Base-by-base conservation (phyloP, 1,140 invertebrate species). In the Calliopsis andreniformis region DNA sequence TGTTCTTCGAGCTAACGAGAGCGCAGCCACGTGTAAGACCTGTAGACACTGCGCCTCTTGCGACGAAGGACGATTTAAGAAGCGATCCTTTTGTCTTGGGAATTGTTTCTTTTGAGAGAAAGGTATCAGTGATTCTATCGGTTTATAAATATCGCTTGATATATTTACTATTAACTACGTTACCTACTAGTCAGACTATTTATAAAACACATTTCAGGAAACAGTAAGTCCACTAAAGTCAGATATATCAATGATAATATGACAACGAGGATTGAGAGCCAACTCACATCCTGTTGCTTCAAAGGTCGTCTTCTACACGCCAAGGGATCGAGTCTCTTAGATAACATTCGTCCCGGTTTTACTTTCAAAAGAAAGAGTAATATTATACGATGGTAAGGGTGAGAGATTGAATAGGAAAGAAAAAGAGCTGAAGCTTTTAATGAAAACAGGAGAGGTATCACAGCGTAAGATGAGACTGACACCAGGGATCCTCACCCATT, bases 361-460 rank as follows among this genome's bases (percentile, higher is more conserved):
- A 58, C 75, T 76, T 67, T 84, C 66, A 73, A 67, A 68, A 78
- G 62, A 69, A 49, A 32, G 62, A 68, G 62, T 68, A 47, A 79
- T 68, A 78, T 69, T 76, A 76, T 71, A 79, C 81, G 66, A 71
- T 55, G 39, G 43, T 56, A 67, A 55, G 56, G 76, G 67, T 12
- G 25, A 53, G 23, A 23, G 35, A 45, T 20, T 20, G 25, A 8
- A 55, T n/a, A 39, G 42, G 32, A n/a, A 58, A 42, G 12, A 53
- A 80, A 69, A 73, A 72, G 16, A 53, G 53, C 47, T 10, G 51
- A 67, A 47, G 77, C 70, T 84, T 84, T 76, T 84, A 84, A 84
- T 83, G 81, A 84, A 86, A 88, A 84, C 78, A 80, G 75, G 80
- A 72, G 78, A 85, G 76, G 82, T 68, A 66, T 70, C 76, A 70